Conservation (phyloP, 2,888 invertebrate species). For the Brachycybe producta region DNA sequence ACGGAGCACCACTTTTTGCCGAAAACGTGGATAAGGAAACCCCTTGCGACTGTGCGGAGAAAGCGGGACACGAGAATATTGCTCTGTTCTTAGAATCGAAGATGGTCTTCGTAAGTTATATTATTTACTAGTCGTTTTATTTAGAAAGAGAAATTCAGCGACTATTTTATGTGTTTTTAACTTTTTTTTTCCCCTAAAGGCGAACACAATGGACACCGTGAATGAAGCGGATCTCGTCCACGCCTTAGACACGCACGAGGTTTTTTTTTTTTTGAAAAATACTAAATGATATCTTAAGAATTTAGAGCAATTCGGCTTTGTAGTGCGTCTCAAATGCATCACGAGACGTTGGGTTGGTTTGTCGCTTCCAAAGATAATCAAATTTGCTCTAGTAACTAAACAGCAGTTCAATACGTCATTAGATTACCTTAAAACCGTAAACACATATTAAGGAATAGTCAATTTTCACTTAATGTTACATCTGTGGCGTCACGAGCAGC, state of each 20-base stretch:
- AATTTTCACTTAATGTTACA: too few relatives aligned
- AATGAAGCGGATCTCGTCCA: constrained; percentile 38
- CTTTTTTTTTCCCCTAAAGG: constrained; percentile 27
- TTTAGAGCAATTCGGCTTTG: too few relatives aligned
- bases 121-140: background rate
- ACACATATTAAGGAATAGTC: too few relatives aligned
- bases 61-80: constrained; percentile 45
- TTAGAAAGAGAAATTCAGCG: background rate
- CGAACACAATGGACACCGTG: constrained; percentile 35
- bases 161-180: background rate
- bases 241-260: constrained; percentile 19
- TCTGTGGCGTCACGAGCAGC: too few relatives aligned
- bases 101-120: constrained; percentile 51
- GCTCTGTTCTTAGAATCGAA: constrained; percentile 50
- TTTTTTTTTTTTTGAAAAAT: background rate
- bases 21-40: constrained; percentile 50
- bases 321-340: too few relatives aligned
- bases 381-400: too few relatives aligned
- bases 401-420: too few relatives aligned
- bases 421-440: too few relatives aligned
- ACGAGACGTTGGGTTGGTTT: too few relatives aligned
- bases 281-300: too few relatives aligned
- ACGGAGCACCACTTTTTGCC: constrained; percentile 46
- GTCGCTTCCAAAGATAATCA: too few relatives aligned
- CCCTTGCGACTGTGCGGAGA: constrained; percentile 51